phyloP scores from a whole-genome alignment of 2,888 invertebrate genomes.

The Troides oblongomaculatus region DNA sequence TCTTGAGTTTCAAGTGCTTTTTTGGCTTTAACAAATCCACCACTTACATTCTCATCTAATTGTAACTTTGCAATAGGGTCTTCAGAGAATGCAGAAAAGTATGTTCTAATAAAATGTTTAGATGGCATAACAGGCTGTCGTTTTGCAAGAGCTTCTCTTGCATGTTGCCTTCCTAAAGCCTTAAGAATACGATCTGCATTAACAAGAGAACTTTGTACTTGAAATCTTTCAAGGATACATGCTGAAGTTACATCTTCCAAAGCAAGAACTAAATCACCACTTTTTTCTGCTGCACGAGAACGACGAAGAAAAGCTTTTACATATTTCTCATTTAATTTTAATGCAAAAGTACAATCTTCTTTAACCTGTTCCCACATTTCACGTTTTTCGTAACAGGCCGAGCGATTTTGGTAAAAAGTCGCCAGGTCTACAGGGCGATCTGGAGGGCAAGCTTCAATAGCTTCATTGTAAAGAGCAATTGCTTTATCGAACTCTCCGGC shows the following conservation, averaged over 20 bases:
- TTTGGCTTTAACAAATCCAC: slow-evolving; percentile 87
- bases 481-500: slow-evolving; percentile 95
- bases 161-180: slow-evolving; percentile 87
- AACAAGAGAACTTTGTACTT: slow-evolving; percentile 87
- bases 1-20: slow-evolving; percentile 84
- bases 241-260: slow-evolving; percentile 96
- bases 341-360: slow-evolving; percentile 91
- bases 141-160: slow-evolving; percentile 85
- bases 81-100: slow-evolving; percentile 91
- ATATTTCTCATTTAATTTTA: slow-evolving; percentile 91
- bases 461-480: slow-evolving; percentile 92
- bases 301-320: slow-evolving; percentile 92
- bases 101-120: slow-evolving; percentile 90
- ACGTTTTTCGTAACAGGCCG: slow-evolving; percentile 95
- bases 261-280: slow-evolving; percentile 88
- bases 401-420: slow-evolving; percentile 97
- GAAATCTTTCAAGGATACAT: slow-evolving; percentile 93
- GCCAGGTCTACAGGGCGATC: slow-evolving; percentile 87
- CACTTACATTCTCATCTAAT: slow-evolving; percentile 61
- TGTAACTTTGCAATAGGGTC: slow-evolving; percentile 87
- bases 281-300: slow-evolving; percentile 90
- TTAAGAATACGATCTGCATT: slow-evolving; percentile 94
- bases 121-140: slow-evolving; percentile 90
- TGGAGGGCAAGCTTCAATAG: slow-evolving; percentile 92
- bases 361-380: slow-evolving; percentile 91